Evolutionary conservation across 1,140 invertebrate genomes (phyloP).

Genomic region (Lutraria rhynchaena): DNA sequence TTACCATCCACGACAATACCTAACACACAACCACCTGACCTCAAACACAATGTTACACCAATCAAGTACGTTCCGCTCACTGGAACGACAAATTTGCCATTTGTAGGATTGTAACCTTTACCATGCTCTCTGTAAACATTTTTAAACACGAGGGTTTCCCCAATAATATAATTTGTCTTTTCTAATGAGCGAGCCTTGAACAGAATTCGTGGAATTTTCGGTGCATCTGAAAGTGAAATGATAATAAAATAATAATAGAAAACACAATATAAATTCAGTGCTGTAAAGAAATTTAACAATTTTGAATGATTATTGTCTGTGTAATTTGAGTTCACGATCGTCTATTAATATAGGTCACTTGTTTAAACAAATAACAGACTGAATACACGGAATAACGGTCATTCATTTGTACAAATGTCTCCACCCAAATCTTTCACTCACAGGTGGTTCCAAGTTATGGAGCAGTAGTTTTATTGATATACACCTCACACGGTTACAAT

Average conservation of each 20-base stretch:
- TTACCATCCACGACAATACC: background rate
- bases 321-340: too few species aligned
- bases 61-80: constrained; percentile 1
- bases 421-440: too few species aligned
- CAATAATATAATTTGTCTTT: background rate
- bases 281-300: background rate
- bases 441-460: too few species aligned
- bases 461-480: too few species aligned
- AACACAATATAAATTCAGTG: background rate
- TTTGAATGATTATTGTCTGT: background rate
- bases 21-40: background rate
- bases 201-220: background rate
- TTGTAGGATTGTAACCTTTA: background rate
- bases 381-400: too few species aligned
- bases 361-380: too few species aligned
- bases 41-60: background rate
- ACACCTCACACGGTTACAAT: too few species aligned
- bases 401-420: too few species aligned
- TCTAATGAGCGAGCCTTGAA: background rate
- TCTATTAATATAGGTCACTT: too few species aligned
- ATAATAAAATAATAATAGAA: background rate
- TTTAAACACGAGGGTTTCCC: constrained; percentile 1
- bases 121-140: background rate
- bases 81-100: background rate
- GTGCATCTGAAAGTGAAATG: background rate